Percentiles rank a stretch among this genome's conserved stretches.
phyloP scores from a whole-genome alignment of 2,888 invertebrate species.

The Tetragnatha montana region DNA sequence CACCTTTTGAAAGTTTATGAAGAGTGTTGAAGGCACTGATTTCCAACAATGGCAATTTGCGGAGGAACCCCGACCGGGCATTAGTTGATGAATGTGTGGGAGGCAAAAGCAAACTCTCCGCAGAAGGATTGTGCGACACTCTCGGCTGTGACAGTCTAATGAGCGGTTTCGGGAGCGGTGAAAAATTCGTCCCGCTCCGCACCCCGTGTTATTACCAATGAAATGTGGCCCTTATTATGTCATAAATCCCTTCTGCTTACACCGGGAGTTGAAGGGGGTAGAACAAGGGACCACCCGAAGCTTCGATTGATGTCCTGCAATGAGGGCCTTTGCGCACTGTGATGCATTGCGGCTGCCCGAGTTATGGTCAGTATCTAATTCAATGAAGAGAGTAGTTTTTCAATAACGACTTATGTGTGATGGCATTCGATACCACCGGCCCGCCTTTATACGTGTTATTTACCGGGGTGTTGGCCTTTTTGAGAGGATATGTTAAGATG shows the following conservation, averaged over 20 bases:
- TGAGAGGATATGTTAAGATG: no score
- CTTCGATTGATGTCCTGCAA: not conserved
- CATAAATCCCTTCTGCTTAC: constrained; percentile 8
- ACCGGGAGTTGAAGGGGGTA: not conserved
- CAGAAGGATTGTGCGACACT: constrained; percentile 27
- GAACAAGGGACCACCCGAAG: not conserved
- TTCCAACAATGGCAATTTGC: constrained; percentile 20
- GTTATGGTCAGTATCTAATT: no score
- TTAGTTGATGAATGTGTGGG: constrained; percentile 46
- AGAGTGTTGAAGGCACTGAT: no score
- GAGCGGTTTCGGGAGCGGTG: not conserved
- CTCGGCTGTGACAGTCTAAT: constrained; percentile 27
- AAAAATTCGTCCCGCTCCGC: constrained; percentile 29
- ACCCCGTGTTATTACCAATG: constrained; percentile 26
- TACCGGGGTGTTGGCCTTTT: no score
- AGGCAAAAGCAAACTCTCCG: not conserved
- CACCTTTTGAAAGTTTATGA: no score
- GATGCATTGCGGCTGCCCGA: not conserved
- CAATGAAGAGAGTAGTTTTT: no score
- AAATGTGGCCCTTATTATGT: constrained; percentile 36
- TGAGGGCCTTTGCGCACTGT: not conserved
- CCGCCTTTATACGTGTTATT: no score
- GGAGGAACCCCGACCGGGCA: constrained; percentile 6
- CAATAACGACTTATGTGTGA: not conserved
- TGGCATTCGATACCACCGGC: not conserved